phyloP scores from a whole-genome alignment of 2,888 invertebrate genomes.

The Lycocerus yunnanus region DNA sequence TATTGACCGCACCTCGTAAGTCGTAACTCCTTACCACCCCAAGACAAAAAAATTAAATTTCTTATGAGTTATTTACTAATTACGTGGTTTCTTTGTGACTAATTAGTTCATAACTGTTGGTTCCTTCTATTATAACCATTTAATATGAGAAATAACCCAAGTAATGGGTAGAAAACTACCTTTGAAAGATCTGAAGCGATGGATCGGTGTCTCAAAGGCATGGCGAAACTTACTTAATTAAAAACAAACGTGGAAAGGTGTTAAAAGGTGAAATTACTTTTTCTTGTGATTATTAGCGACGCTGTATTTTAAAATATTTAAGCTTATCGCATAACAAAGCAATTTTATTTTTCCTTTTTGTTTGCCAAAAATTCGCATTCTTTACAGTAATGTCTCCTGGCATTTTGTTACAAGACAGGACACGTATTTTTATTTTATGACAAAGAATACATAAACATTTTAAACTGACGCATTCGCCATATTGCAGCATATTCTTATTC shows the following conservation, averaged over 20 bases:
- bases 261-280: conserved; percentile 16
- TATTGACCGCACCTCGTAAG: too few species aligned
- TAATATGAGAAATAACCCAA: neutral
- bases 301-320: conserved; percentile 5
- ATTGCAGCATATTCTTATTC: conserved; percentile 29
- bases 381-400: conserved; percentile 15
- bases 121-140: neutral
- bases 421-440: conserved; percentile 27
- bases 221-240: conserved; percentile 19
- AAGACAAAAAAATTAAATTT: neutral
- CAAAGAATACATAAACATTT: conserved; percentile 28
- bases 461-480: conserved; percentile 22
- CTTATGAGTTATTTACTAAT: neutral
- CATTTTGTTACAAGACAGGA: conserved; percentile 19
- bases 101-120: neutral
- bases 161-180: neutral
- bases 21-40: neutral
- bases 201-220: neutral
- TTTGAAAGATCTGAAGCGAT: neutral
- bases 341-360: conserved; percentile 11
- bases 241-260: conserved; percentile 23
- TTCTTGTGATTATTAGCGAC: conserved; percentile 6
- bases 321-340: conserved; percentile 2
- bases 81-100: neutral
- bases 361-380: conserved; percentile 19